Evolutionary conservation across 1,140 invertebrate genomes (phyloP).

Genomic region (Cylas formicarius): DNA sequence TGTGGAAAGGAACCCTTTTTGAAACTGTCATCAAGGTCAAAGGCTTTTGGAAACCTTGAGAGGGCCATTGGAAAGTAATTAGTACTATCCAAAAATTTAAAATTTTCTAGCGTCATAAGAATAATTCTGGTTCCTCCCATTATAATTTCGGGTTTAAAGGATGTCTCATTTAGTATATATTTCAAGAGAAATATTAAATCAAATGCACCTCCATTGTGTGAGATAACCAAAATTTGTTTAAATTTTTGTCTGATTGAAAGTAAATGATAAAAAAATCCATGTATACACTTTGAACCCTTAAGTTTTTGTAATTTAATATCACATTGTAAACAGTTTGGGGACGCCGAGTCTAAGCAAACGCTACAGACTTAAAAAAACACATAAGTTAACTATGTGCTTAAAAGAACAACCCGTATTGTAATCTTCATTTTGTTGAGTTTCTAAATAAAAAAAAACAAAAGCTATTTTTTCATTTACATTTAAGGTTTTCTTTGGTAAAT

Average conservation of each 20-base stretch:
- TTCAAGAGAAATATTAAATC: slow-evolving; percentile 9
- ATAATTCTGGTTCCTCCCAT: slow-evolving; percentile 4
- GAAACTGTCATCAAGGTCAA: slow-evolving; percentile 6
- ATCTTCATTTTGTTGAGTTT: slow-evolving; percentile 8
- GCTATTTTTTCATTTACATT: neutral
- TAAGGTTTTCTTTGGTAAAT: slow-evolving; percentile 9
- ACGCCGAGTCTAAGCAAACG: neutral
- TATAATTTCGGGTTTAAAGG: slow-evolving; percentile 1
- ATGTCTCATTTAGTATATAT: slow-evolving; percentile 1
- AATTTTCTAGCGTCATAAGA: neutral
- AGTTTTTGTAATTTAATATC: neutral
- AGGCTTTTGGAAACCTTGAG: slow-evolving; percentile 9
- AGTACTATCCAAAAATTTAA: slow-evolving; percentile 13
- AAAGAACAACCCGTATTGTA: slow-evolving; percentile 3
- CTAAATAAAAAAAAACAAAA: slow-evolving; percentile 15
- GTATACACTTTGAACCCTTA: neutral
- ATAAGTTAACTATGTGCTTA: slow-evolving; percentile 7
- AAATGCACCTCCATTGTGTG: slow-evolving; percentile 9
- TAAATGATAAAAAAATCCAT: neutral
- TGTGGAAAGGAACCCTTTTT: slow-evolving; percentile 23
- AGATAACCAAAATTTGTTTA: slow-evolving; percentile 4
- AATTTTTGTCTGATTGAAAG: slow-evolving; percentile 1
- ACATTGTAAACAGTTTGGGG: neutral
- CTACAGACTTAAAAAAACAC: slow-evolving; percentile 8
- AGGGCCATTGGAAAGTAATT: slow-evolving; percentile 15